Percentiles rank a stretch among this genome's conserved stretches.
Evolutionary conservation across 2,888 invertebrate species (phyloP).

Genomic region (Dryadula phaetusa): DNA sequence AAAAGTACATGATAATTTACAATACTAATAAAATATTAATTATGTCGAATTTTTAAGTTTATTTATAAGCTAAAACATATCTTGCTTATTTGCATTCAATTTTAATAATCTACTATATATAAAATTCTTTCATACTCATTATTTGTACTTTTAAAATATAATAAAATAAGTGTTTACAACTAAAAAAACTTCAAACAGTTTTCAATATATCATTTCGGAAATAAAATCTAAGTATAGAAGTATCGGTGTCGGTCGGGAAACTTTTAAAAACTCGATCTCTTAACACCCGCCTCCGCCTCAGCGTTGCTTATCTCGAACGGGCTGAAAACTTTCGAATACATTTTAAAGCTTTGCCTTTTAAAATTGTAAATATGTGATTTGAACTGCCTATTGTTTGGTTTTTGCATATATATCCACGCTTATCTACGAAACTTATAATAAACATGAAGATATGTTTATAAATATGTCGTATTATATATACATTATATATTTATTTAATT

Average conservation of each 20-base stretch:
- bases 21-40: no score
- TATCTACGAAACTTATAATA: no score
- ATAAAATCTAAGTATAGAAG: constrained; percentile 36
- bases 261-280: constrained; percentile 37
- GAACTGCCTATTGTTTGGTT: background rate
- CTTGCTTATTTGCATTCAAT: no score
- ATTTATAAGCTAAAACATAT: no score
- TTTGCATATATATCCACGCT: background rate
- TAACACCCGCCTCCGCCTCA: constrained; percentile 26
- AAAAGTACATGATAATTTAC: no score
- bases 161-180: background rate
- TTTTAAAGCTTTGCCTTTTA: constrained; percentile 20
- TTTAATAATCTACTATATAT: no score
- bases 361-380: constrained; percentile 11
- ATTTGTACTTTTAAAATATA: no score
- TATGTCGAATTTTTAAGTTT: no score
- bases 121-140: no score
- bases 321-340: constrained; percentile 30
- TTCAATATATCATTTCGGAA: constrained; percentile 25
- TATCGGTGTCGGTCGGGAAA: constrained; percentile 26
- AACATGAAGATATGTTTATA: no score
- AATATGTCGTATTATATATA: no score
- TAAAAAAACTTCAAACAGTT: constrained; percentile 6
- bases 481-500: no score
- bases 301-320: constrained; percentile 21